Base-by-base conservation (phyloP, 2,797 vertebrate species). In the Onychomys leucogaster region DNA sequence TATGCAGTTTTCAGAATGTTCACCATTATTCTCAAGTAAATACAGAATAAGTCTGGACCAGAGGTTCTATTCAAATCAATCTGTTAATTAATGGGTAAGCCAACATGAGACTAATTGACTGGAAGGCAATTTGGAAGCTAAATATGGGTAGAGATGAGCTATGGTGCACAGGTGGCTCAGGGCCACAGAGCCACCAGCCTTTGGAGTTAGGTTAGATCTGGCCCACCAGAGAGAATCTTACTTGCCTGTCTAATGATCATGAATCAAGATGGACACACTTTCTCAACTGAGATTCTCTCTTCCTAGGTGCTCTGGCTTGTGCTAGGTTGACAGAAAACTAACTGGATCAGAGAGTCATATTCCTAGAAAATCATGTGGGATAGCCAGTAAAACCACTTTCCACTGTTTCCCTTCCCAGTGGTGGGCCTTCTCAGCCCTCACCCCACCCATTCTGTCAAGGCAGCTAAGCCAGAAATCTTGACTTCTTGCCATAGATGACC, bases 141-240 rank as follows among this genome's bases (percentile, higher is more conserved):
- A 27, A 34, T 9, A 6, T 27, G 27, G 14, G 37, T 16, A 0
- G 11, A 32, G 27, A 3, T 2, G 5, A 2, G 0, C 32, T 12
- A 0, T 6, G 13, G 55, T 27, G 12, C 23, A 65, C 21, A 32
- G 41, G 17, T 55, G 37, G 29, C 41, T 25, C 21, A 34, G 3
- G 14, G 41, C n/a, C 25, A 16, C 16, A 57, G 67, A 73, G 27
- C 19, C 43, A 25, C 6, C 19, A 75, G 46, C 1, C 61, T 63
- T 29, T 34, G 7, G 9, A 11, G 63, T 59, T 25, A 7, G 2
- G 21, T 41, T 67, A 85, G 83, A 49, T 21, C 34, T 57, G 59
- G 25, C 32, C 55, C 2, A 5, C 46, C 67, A 57, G 21, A 2
- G 3, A 71, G 29, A 65, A 23, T 6, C 67, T 11, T 11, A 49